Evolutionary conservation across 2,888 invertebrate genomes (phyloP).

Genomic region (Hyposoter didymator): DNA sequence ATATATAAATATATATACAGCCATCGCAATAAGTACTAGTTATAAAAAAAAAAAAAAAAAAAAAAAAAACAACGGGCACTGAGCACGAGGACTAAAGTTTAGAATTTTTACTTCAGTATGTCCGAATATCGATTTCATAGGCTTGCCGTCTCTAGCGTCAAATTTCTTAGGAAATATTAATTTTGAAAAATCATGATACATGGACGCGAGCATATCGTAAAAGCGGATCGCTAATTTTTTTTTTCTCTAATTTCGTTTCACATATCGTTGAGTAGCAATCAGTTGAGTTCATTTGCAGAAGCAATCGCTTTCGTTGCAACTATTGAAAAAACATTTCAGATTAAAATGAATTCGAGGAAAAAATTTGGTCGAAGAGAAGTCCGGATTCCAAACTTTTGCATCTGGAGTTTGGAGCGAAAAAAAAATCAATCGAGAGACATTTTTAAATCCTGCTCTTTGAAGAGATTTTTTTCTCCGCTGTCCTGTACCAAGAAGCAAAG

Average conservation of each 20-base stretch:
- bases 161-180: neutral
- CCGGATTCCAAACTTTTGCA: neutral
- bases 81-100: neutral
- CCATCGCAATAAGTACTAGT: neutral
- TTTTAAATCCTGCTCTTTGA: slow-evolving; percentile 18
- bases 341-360: too few species aligned
- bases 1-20: slow-evolving; percentile 14
- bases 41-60: neutral
- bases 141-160: neutral
- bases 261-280: neutral
- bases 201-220: neutral
- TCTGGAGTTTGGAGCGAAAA: neutral
- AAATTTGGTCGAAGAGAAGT: too few species aligned
- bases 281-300: neutral
- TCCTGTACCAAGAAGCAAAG: neutral
- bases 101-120: neutral
- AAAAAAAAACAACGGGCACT: neutral
- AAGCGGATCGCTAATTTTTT: neutral
- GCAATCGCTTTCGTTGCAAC: too few species aligned
- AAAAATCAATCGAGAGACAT: neutral
- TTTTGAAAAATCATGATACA: neutral
- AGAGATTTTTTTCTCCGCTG: neutral
- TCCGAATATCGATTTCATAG: neutral
- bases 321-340: too few species aligned
- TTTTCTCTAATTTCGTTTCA: neutral